Evolutionary conservation across 2,888 invertebrate species (phyloP), one percentile per base, ranked within the genome.

Genomic region (Leistus spinibarbis): DNA sequence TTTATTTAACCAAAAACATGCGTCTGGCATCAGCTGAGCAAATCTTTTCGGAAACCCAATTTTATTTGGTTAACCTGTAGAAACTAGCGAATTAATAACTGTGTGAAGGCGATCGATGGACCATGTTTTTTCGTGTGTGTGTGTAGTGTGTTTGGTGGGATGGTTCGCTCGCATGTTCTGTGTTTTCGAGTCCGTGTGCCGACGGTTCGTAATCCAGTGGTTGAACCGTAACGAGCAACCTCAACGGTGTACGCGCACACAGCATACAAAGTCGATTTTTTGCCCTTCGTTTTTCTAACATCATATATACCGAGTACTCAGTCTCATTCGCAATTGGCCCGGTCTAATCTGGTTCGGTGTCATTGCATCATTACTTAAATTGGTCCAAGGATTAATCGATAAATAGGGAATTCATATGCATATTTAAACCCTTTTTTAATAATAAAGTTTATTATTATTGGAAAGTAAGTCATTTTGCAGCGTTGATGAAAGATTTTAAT

Each of bases 211-310:
- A 66, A 66, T 71, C 72, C 13, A 40, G 66, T 63, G 24, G 63
- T 20, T 40, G 53, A 40, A 20, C 56, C 56, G 66, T 73, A 73
- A 73, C 73, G 62, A 62, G 73, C 73, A 67, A 62, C 57, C 67
- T 67, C 73, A 73, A 67, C 73, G 67, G 16, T 17, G 67, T 67
- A 72, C 54, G 65, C 73, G 67, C 22, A 40, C 40, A 17, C 65
- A 27, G 71, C 71, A 65, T 71, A 71, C 71, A 54, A 71, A 71
- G 60, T 71, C 65, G 24, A 17, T 54, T 71, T 71, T 71, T 65
- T 65, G 40, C 40, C 40, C 40, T 40, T 40, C n/a, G 40, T 1
- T 40, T 40, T 40, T 40, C 40, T 40, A 40, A 40, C 40, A 40
- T 13, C 40, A 40, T 40, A 40, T 40, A 40, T 40, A 40, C 40